A percentile compares a stretch with the other conserved stretches of the same genome.
Evolutionary conservation across 2,797 vertebrate species (phyloP).

Genomic region (Epinephelus coioides): DNA sequence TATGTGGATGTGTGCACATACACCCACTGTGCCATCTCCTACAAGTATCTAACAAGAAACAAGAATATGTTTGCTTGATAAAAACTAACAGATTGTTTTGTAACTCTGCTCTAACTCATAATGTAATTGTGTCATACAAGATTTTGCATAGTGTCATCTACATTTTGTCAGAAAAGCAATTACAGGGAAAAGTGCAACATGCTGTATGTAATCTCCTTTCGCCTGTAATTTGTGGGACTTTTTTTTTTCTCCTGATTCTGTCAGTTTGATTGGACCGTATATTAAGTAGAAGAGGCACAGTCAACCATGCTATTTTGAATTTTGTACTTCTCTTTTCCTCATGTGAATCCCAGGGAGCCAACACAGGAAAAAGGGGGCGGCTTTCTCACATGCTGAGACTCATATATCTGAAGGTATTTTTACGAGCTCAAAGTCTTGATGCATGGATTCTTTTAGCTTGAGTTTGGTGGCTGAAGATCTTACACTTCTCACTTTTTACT

Average conservation of each 20-base stretch:
- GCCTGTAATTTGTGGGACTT: conserved; percentile 24
- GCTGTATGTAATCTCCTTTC: conserved; percentile 32
- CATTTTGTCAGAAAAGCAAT: conserved; percentile 31
- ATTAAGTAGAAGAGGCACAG: conserved; percentile 42
- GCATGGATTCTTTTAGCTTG: conserved; percentile 74
- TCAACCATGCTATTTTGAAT: conserved; percentile 70
- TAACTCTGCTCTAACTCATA: conserved; percentile 16
- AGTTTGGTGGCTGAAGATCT: conserved; percentile 51
- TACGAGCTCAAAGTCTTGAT: conserved; percentile 72
- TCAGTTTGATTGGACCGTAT: conserved; percentile 46
- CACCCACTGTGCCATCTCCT: conserved; percentile 21
- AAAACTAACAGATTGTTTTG: conserved; percentile 32
- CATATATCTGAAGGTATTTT: conserved; percentile 86
- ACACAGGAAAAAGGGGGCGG: conserved; percentile 84
- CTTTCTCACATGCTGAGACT: conserved; percentile 84
- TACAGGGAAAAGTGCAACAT: conserved; percentile 15
- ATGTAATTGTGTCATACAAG: conserved; percentile 31
- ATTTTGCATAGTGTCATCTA: conserved; percentile 36
- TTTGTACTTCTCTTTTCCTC: conserved; percentile 59
- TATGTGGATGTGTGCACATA: conserved; percentile 5
- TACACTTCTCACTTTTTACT: conserved; percentile 28
- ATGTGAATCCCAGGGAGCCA: conserved; percentile 82
- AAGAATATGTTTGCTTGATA: conserved; percentile 26
- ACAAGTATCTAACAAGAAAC: conserved; percentile 33
- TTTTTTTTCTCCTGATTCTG: conserved; percentile 36